These are phyloP conservation scores for Teleiodes luculella DNA, from an alignment of 2,888 invertebrate species.

Conservation along the genomic window DNA sequence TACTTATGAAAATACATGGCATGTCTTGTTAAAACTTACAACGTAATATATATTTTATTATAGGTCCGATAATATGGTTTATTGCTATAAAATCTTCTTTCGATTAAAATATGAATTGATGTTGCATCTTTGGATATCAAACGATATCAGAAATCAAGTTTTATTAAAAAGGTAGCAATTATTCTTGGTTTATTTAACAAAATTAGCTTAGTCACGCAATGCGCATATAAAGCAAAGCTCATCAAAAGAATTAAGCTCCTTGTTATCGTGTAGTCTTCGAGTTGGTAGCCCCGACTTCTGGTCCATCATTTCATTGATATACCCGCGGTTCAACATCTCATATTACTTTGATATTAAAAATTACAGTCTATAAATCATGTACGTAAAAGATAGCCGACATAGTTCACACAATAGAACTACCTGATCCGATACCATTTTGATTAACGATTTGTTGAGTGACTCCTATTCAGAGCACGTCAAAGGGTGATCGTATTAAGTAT, in stretches of 20 bases:
- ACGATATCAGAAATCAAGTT: too few species aligned
- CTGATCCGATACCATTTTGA: constrained; percentile 73
- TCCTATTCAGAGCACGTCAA: constrained; percentile 71
- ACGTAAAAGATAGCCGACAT: constrained; percentile 59
- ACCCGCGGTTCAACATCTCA: constrained; percentile 32
- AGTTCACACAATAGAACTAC: constrained; percentile 69
- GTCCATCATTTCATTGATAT: constrained; percentile 35
- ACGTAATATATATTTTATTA: too few species aligned
- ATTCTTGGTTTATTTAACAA: neutral
- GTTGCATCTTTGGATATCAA: too few species aligned
- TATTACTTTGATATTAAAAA: constrained; percentile 60
- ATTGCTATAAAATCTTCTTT: too few species aligned
- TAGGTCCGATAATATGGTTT: too few species aligned
- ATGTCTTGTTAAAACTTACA: too few species aligned
- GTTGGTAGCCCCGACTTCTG: constrained; percentile 12
- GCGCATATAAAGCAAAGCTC: neutral
- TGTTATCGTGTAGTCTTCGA: constrained; percentile 1
- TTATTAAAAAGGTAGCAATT: too few species aligned
- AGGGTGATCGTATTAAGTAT: constrained; percentile 72
- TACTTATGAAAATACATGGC: too few species aligned
- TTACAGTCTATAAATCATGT: constrained; percentile 67
- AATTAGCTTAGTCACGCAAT: neutral
- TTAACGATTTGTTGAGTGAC: constrained; percentile 77
- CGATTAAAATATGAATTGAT: too few species aligned
- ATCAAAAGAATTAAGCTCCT: neutral